phyloP scores from a whole-genome alignment of 2,113 vertebrate species.

The Plotosus lineatus region DNA sequence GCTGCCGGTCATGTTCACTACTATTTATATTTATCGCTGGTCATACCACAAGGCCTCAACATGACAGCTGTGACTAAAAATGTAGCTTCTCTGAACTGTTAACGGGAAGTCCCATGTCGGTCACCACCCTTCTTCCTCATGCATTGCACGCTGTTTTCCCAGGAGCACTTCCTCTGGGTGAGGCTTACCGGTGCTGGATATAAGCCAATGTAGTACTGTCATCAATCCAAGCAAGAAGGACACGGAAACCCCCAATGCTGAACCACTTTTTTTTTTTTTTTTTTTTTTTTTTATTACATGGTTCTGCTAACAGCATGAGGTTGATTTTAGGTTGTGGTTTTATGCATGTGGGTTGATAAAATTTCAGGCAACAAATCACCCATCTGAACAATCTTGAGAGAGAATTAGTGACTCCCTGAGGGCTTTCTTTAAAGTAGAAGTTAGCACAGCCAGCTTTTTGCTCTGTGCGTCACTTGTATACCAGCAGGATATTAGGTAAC shows the following conservation, averaged over 20 bases:
- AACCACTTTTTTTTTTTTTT: neutral
- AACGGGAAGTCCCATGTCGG: constrained; percentile 48
- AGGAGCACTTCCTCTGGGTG: constrained; percentile 44
- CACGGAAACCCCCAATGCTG: constrained; percentile 1
- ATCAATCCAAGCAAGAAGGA: constrained; percentile 8
- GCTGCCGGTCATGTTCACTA: constrained; percentile 18
- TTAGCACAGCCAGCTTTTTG: constrained; percentile 14
- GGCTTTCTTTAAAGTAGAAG: constrained; percentile 36
- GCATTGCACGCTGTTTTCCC: constrained; percentile 16
- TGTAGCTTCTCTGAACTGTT: constrained; percentile 32
- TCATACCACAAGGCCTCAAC: constrained; percentile 17
- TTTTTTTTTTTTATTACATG: too few relatives aligned
- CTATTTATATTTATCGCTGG: constrained; percentile 29
- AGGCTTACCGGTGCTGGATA: constrained; percentile 32
- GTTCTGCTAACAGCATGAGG: neutral
- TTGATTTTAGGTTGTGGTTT: neutral
- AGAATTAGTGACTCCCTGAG: neutral
- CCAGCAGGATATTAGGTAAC: constrained; percentile 16
- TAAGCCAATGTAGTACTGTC: constrained; percentile 20
- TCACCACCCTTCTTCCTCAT: constrained; percentile 38
- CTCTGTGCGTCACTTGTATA: constrained; percentile 1
- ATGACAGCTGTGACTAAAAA: constrained; percentile 37
- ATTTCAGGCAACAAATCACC: neutral
- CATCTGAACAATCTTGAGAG: neutral
- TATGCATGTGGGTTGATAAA: neutral